These are phyloP conservation scores for Apoda limacodes DNA, from an alignment of 2,888 invertebrate genomes.

Conservation along the genomic window DNA sequence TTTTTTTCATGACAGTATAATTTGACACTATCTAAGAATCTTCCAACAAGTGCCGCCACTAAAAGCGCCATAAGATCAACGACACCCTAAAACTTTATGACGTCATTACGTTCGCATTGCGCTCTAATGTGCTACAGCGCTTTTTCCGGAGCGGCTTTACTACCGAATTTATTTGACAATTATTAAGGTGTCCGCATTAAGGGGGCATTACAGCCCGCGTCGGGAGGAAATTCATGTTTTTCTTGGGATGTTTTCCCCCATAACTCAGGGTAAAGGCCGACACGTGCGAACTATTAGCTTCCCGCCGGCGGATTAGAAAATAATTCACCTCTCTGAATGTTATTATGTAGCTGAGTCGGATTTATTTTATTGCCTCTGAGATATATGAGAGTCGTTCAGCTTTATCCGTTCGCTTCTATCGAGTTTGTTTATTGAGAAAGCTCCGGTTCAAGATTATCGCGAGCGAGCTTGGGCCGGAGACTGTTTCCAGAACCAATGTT, in stretches of 20 bases:
- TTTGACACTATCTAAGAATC: too few relatives aligned
- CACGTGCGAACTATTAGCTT: constrained; percentile 69
- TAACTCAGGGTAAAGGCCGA: constrained; percentile 56
- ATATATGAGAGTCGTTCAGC: constrained; percentile 58
- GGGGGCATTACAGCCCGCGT: constrained; percentile 44
- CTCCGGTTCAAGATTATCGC: constrained; percentile 36
- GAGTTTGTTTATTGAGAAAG: constrained; percentile 59
- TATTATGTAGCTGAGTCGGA: constrained; percentile 61
- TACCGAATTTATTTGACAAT: constrained; percentile 64
- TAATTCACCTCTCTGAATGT: constrained; percentile 66
- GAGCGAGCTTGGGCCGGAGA: constrained; percentile 45
- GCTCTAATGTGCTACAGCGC: constrained; percentile 39
- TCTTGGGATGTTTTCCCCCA: constrained; percentile 58
- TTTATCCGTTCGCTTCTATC: constrained; percentile 49
- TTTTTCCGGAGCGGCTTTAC: constrained; percentile 43
- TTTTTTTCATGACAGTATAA: too few relatives aligned
- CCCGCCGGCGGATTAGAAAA: constrained; percentile 64
- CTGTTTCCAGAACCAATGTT: constrained; percentile 29
- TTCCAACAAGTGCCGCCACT: too few relatives aligned
- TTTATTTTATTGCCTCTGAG: constrained; percentile 63
- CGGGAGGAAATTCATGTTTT: constrained; percentile 63
- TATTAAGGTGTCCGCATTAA: constrained; percentile 67
- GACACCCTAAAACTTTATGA: constrained; percentile 40
- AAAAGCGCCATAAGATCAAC: constrained; percentile 26
- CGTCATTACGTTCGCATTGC: constrained; percentile 44